Base-by-base conservation (phyloP, 1,140 invertebrate genomes). In the Notospermus geniculatus region DNA sequence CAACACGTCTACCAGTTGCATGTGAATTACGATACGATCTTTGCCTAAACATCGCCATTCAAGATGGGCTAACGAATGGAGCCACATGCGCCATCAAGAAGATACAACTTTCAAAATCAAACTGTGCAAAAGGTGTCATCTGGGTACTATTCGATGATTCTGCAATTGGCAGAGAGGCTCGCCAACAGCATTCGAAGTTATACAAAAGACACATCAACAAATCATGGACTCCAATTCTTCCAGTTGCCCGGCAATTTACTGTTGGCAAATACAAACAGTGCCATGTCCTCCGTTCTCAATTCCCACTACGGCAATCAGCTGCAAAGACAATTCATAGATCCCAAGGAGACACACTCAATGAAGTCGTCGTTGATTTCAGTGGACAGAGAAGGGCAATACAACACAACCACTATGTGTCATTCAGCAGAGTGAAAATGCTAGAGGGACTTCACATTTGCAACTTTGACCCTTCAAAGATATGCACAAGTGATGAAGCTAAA, bases 21-120 rank as follows among this genome's bases (percentile, higher is more conserved):
- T 9, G 4, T 7, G 46, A n/a, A 23, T n/a, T 50, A 7, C 4
- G n/a, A 23, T 50, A 50, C 25, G 46, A 50, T 7, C 4, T 50
- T 7, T 19, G 5, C n/a, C 4, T 19, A 23, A 50, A 50, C 46
- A 50, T 50, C 4, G 5, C 4, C 5, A n/a, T 27, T 50, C 5
- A 50, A 19, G 46, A 50, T 50, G 46, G 46, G 4, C 46, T 50
- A 23, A 50, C 46, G n/a, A 50, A 23, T n/a, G 46, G 46, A 7
- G n/a, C 46, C 4, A 27, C 5, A 7, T 19, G 46, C n/a, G n/a
- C n/a, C 25, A 5, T 50, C 9, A n/a, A 50, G n/a, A 23, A 9
- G 25, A 27, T 50, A 50, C 5, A 50, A 5, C 4, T 50, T n/a
- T n/a, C 4, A 5, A 50, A 5, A 23, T 7, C 25, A 27, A 50